These are phyloP conservation scores for Catagonus wagneri DNA, from an alignment of 2,113 vertebrate genomes.

Conservation along the genomic window DNA sequence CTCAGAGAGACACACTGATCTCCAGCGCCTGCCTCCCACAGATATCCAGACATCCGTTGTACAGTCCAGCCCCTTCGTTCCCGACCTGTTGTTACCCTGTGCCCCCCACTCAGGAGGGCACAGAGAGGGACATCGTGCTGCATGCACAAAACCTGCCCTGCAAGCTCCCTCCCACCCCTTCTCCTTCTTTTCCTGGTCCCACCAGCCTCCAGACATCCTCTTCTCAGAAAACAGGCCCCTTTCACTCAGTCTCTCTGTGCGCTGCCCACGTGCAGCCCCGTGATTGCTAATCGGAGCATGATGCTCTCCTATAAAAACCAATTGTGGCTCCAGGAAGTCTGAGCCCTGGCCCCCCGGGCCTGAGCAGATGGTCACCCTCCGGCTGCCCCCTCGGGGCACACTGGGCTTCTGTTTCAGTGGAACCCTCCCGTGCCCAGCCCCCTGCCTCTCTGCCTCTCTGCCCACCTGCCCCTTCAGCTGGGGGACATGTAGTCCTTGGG, in stretches of 20 bases:
- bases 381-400: background rate
- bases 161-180: background rate
- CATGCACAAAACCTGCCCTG: background rate
- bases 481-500: background rate
- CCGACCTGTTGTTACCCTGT: background rate
- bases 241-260: background rate
- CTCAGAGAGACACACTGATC: background rate
- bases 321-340: background rate
- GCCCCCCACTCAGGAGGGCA: background rate
- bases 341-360: background rate
- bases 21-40: accelerated
- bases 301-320: background rate
- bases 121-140: background rate
- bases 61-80: background rate
- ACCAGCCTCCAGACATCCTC: background rate
- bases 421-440: background rate
- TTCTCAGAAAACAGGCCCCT: background rate
- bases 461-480: background rate
- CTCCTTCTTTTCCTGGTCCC: background rate
- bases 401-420: background rate
- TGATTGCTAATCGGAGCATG: background rate
- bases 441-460: background rate
- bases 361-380: background rate
- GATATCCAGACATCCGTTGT: too few relatives aligned
- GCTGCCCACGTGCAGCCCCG: too few relatives aligned